Evolutionary conservation across 2,888 invertebrate species (phyloP), one percentile per base, ranked within the genome.

Genomic region (Tubulanus polymorphus): DNA sequence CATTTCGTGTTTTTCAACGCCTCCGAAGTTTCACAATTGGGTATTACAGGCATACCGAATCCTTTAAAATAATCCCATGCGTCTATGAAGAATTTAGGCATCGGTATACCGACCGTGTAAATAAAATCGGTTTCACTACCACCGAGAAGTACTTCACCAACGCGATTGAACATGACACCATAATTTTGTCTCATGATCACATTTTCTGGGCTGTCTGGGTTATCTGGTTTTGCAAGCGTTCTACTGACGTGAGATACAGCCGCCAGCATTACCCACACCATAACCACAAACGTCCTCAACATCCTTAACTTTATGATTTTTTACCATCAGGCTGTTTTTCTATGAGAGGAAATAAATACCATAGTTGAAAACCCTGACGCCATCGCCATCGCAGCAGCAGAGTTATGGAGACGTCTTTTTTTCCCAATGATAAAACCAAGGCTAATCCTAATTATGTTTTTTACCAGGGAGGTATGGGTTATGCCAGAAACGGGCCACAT

Each of bases 361-460:
- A n/a, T 10, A 32, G 35, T 32, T 10, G 35, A 32, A 32, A 32
- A 32, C n/a, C n/a, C n/a, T n/a, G n/a, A 32, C 10, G 10, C 10
- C 35, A 32, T 32, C 35, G 10, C 10, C 35, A 32, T 12, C n/a
- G n/a, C 10, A 32, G 35, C 35, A n/a, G n/a, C n/a, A 12, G 10
- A 10, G n/a, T 32, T 32, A 41, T 41, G 41, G 41, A 41, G 23
- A 41, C 41, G 15, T 41, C 41, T 3, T 41, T 41, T 41, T 41
- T 41, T 23, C 41, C 41, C 20, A 41, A 41, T 8, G 41, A 41
- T 15, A 41, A 41, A 41, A 41, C 41, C 15, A 41, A 41, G 23
- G 5, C 41, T 15, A 41, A 41, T 23, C 41, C 41, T 41, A 41
- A 41, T 41, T 41, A 41, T 41, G 41, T 41, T 41, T 41, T 41